Percentiles rank a stretch among this genome's conserved stretches.
phyloP scores from a whole-genome alignment of 2,888 invertebrate species.

The Rhamnusium bicolor region DNA sequence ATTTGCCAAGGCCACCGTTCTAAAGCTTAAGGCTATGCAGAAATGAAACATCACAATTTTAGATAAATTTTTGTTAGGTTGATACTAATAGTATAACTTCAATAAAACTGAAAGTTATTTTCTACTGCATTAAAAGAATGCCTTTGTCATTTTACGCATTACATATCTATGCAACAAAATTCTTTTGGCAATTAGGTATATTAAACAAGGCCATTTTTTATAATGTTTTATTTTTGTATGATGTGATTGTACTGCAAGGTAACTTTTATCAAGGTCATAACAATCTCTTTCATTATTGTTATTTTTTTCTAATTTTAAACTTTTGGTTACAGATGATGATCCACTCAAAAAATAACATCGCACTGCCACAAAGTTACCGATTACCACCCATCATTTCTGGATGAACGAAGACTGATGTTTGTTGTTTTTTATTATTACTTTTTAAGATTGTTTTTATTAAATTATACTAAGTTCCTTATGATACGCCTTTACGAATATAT shows the following conservation, averaged over 20 bases:
- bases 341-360: slow-evolving; percentile 56
- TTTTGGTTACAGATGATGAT: slow-evolving; percentile 61
- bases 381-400: slow-evolving; percentile 65
- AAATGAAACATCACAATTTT: slow-evolving; percentile 38
- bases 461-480: slow-evolving; percentile 67
- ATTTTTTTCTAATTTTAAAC: slow-evolving; percentile 42
- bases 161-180: slow-evolving; percentile 45
- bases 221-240: slow-evolving; percentile 25
- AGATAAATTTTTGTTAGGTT: slow-evolving; percentile 37
- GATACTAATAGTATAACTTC: not conserved
- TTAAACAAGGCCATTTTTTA: slow-evolving; percentile 47
- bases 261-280: slow-evolving; percentile 55
- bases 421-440: slow-evolving; percentile 67
- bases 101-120: not conserved
- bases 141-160: slow-evolving; percentile 38
- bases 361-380: slow-evolving; percentile 72
- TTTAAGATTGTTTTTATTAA: slow-evolving; percentile 70
- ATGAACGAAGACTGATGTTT: slow-evolving; percentile 71
- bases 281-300: slow-evolving; percentile 50
- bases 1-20: slow-evolving; percentile 66
- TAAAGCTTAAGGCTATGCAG: slow-evolving; percentile 64
- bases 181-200: slow-evolving; percentile 31
- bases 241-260: slow-evolving; percentile 52
- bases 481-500: not conserved
- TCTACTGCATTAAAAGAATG: not conserved